These are phyloP conservation scores for Forficula auricularia DNA, from an alignment of 1,140 invertebrate species.

Conservation along the genomic window DNA sequence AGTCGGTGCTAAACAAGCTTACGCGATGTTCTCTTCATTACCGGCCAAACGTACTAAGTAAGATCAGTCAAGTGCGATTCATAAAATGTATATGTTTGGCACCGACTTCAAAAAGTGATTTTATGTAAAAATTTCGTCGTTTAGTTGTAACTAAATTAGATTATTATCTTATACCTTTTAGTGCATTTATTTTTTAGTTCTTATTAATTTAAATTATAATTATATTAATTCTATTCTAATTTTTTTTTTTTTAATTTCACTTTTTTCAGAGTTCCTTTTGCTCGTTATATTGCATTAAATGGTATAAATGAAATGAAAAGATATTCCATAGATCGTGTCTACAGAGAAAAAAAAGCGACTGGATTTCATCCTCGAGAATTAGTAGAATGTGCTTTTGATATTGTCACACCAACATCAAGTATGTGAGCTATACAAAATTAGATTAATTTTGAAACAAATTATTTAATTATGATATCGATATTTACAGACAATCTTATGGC, in stretches of 20 bases:
- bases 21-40: too few relatives aligned
- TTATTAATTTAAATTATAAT: too few relatives aligned
- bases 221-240: not conserved
- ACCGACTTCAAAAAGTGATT: too few relatives aligned
- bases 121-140: too few relatives aligned
- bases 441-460: slow-evolving; percentile 3
- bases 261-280: slow-evolving; percentile 53
- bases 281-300: slow-evolving; percentile 64
- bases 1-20: too few relatives aligned
- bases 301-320: slow-evolving; percentile 60
- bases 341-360: slow-evolving; percentile 60
- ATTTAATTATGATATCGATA: slow-evolving; percentile 10
- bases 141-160: too few relatives aligned
- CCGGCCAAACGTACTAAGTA: too few relatives aligned
- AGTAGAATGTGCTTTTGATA: slow-evolving; percentile 85
- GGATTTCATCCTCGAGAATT: slow-evolving; percentile 77
- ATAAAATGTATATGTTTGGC: too few relatives aligned
- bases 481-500: slow-evolving; percentile 45
- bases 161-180: too few relatives aligned
- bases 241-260: slow-evolving; percentile 21
- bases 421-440: slow-evolving; percentile 10
- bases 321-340: slow-evolving; percentile 74
- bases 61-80: too few relatives aligned
- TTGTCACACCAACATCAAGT: slow-evolving; percentile 55
- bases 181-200: too few relatives aligned